phyloP scores from a whole-genome alignment of 1,140 invertebrate genomes.

The Lasioglossum albipes region DNA sequence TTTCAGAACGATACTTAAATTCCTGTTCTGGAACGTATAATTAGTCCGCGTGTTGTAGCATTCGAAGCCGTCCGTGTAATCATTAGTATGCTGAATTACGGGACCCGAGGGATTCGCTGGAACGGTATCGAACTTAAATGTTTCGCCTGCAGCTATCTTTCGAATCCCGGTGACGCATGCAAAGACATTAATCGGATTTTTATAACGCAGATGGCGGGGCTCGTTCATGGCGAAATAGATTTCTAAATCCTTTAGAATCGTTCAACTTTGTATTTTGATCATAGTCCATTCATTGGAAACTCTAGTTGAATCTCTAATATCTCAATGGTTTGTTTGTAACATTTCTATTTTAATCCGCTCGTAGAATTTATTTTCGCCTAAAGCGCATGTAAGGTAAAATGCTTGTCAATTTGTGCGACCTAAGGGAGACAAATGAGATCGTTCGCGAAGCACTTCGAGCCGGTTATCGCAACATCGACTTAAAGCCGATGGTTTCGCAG shows the following conservation, averaged over 20 bases:
- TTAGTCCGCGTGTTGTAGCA: neutral
- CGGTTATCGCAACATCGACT: neutral
- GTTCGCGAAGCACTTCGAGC: neutral
- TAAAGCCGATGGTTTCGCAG: neutral
- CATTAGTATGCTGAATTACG: neutral
- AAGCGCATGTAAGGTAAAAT: neutral
- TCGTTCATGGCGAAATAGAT: too few species aligned
- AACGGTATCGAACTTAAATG: neutral
- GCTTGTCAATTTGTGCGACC: neutral
- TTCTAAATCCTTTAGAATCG: too few species aligned
- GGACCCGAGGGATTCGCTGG: neutral
- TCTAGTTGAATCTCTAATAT: too few species aligned
- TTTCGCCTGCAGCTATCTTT: neutral
- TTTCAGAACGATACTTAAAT: conserved; percentile 19
- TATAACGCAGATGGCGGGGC: too few species aligned
- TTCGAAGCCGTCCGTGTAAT: neutral
- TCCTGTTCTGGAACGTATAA: conserved; percentile 3
- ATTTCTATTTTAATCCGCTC: too few species aligned
- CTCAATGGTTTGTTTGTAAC: too few species aligned
- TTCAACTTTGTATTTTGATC: too few species aligned
- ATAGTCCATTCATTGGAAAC: too few species aligned
- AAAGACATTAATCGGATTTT: too few species aligned
- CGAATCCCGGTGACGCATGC: neutral
- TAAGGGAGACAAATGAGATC: neutral
- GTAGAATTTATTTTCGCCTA: too few species aligned